These are phyloP conservation scores for Acrobeloides nanus DNA, from an alignment of 2,888 invertebrate genomes.

Conservation along the genomic window DNA sequence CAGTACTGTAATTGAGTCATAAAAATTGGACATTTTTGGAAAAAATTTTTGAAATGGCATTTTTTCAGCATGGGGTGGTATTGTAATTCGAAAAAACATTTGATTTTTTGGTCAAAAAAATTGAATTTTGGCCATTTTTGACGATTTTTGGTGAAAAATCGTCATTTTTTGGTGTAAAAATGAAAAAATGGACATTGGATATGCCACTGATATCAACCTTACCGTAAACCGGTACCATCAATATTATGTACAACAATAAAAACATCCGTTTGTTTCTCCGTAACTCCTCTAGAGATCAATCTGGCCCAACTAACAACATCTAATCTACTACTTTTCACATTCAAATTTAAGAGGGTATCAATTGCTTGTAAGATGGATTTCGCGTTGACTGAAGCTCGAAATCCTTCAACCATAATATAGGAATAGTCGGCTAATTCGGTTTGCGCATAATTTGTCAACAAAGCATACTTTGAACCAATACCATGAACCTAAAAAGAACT, in stretches of 20 bases:
- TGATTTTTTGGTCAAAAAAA: no score
- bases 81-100: no score
- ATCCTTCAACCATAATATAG: no score
- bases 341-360: slow-evolving; percentile 5
- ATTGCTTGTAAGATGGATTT: slow-evolving; percentile 10
- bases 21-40: no score
- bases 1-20: no score
- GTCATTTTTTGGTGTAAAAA: no score
- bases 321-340: slow-evolving; percentile 1
- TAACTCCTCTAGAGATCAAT: slow-evolving; percentile 3
- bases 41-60: no score
- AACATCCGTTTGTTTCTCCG: neutral
- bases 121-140: no score
- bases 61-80: no score
- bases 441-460: slow-evolving; percentile 7
- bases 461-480: slow-evolving; percentile 11
- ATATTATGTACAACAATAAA: slow-evolving; percentile 19
- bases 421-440: slow-evolving; percentile 1
- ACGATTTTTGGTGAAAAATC: no score
- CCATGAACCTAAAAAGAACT: slow-evolving; percentile 20
- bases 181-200: neutral
- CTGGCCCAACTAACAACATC: neutral
- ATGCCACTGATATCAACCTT: neutral
- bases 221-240: slow-evolving; percentile 9
- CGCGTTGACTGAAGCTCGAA: no score